Base-by-base conservation (phyloP, 2,797 vertebrate species). In the Pelobates cultripes region DNA sequence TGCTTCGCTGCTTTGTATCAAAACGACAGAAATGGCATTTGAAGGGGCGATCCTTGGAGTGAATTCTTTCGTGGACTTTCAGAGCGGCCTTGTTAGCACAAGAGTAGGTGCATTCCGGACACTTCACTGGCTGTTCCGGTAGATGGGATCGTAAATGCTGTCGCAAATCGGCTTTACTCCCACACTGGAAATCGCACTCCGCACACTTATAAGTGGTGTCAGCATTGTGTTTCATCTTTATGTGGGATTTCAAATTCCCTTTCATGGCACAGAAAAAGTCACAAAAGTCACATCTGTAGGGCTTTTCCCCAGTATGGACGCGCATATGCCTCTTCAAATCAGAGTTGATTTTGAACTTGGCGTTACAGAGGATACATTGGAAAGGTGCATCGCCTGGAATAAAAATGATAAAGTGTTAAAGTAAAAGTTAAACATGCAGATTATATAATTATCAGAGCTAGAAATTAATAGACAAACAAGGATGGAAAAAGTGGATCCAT, bases 341-440 rank as follows among this genome's bases (percentile, higher is more conserved):
- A 0, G 98, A 99, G 93, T 98, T 99, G 91, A 99, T 99, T 92
- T 99, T 99, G 92, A 99, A 99, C 90, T 99, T 99, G 79, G 98
- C 97, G 3, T 96, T 95, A 72, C 98, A 99, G 87, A 97, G 89
- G 72, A 94, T 95, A 89, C 98, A 99, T 87, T 99, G 98, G 93
- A 99, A 99, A 13, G 98, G 98, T 57, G 97, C 96, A 8, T 99
- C 98, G 28, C 98, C 98, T 99, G 89, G 2, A 82, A 71, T 8
- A 43, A 4, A 71, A 66, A 28, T 28, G 28, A 75, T 15, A 66
- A 66, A 5, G 57, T 45, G 10, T 57, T 12, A 57, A 14, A 12
- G 13, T 10, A 51, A 51, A 10, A 6, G 47, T 28, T 28, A 28
- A 28, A 28, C 28, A 28, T 28, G 28, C 28, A 51, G 10, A 51